Percentiles rank a stretch among this genome's conserved stretches.
Evolutionary conservation across 1,140 invertebrate species (phyloP).

Genomic region (Tyrophagus putrescentiae): DNA sequence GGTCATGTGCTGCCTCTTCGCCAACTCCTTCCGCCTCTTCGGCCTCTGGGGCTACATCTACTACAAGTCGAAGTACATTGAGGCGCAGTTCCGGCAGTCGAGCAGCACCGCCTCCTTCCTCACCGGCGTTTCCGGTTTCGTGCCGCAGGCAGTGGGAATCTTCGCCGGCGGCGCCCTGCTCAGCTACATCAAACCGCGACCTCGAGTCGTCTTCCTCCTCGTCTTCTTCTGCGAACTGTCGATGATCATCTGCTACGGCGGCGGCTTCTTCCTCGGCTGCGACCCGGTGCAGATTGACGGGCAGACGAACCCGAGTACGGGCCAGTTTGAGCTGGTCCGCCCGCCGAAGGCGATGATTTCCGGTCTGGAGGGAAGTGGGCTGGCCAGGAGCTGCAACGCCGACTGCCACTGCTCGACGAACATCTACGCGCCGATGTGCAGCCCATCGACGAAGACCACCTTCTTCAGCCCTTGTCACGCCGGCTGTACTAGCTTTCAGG

Average conservation of each 20-base stretch:
- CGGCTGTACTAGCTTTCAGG: constrained; percentile 43
- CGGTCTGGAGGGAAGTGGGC: too few relatives aligned
- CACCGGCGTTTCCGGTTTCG: background rate
- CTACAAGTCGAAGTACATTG: background rate
- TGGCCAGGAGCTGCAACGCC: constrained; percentile 31
- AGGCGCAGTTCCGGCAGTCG: constrained; percentile 26
- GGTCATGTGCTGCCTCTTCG: background rate
- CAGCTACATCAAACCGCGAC: background rate
- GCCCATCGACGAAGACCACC: constrained; percentile 48
- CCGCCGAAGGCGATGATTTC: constrained; percentile 52
- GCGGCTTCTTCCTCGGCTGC: background rate
- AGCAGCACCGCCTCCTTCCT: constrained; percentile 44
- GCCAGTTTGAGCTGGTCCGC: constrained; percentile 34
- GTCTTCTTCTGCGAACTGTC: background rate
- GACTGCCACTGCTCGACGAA: constrained; percentile 27
- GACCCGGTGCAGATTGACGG: background rate
- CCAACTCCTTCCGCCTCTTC: constrained; percentile 33
- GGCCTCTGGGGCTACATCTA: constrained; percentile 48
- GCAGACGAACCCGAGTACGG: background rate
- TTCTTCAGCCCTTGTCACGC: constrained; percentile 79
- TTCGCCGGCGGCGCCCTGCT: background rate
- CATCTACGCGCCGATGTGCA: constrained; percentile 49
- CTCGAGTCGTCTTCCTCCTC: background rate
- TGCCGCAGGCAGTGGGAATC: background rate
- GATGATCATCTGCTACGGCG: background rate